Evolutionary conservation across 2,113 vertebrate species (phyloP), one percentile per base, ranked within the genome.

Genomic region (Lagopus muta): DNA sequence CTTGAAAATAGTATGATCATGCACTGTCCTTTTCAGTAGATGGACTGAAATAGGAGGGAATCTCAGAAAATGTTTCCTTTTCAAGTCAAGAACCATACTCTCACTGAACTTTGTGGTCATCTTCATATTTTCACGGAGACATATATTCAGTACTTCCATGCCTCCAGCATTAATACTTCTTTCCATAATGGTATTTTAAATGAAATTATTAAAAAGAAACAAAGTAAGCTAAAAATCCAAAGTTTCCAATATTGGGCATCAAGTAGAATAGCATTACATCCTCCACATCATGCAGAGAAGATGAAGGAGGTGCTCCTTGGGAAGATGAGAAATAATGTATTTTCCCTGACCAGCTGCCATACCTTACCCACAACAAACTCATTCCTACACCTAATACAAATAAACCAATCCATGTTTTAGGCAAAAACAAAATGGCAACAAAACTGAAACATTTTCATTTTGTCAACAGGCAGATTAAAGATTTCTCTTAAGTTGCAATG

Each of bases 401-500:
- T 45, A 61, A 30, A 50, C n/a, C 60, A 24, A 11, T n/a, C 93
- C 93, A 90, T 65, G 11, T 89, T 36, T 84, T 45, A 17, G 50
- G 66, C 25, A 58, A 92, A 94, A 93, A 0, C 22, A 92, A 89
- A 88, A 86, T 58, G 19, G 60, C 32, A 91, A 62, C 38, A 82
- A 91, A 86, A 30, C 8, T 15, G 34, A 74, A 12, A 38, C 61
- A 90, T 22, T 85, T 92, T 90, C 36, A 92, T 77, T 94, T 85
- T 73, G 82, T 25, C 92, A 91, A 70, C 45, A 88, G 57, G 7
- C 66, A 61, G 55, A 92, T 45, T 54, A 92, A 96, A 71, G 92
- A 90, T 86, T 91, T 92, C 79, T 88, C 87, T 74, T 55, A 67
- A 92, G 70, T 86, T 91, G 28, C 73, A 94, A 82, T 42, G 50